Evolutionary conservation across 2,797 vertebrate genomes (phyloP).

Genomic region (Cheirogaleus major): DNA sequence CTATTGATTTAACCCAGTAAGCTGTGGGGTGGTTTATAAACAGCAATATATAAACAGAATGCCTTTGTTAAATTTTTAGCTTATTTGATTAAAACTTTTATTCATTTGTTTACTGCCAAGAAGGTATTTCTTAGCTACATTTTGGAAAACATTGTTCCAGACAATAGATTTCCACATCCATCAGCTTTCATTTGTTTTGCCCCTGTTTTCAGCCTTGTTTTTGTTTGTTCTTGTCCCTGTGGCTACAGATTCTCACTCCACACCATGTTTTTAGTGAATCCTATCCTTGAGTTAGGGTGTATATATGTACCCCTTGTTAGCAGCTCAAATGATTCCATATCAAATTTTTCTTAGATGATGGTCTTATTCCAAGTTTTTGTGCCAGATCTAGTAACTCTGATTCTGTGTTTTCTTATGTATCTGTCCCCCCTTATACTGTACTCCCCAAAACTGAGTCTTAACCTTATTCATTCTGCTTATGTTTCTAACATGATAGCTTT

Average conservation of each 20-base stretch:
- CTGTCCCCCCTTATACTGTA: not conserved
- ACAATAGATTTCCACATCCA: not conserved
- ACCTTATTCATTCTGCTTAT: not conserved
- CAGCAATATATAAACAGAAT: not conserved
- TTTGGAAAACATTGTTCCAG: constrained; percentile 1
- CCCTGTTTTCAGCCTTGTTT: not conserved
- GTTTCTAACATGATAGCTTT: not conserved
- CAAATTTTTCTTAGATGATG: not conserved
- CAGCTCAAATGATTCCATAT: not conserved
- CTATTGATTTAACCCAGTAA: not conserved
- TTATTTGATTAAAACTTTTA: not conserved
- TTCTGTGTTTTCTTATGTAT: not conserved
- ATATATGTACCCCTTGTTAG: not conserved
- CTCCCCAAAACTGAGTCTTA: not conserved
- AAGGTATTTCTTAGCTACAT: not conserved
- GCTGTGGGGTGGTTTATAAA: not conserved
- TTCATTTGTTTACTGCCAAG: not conserved
- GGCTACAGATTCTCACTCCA: not conserved
- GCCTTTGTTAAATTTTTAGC: not conserved
- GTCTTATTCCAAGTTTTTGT: not conserved
- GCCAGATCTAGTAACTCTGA: not conserved
- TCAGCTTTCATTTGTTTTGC: not conserved
- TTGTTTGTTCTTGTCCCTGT: not conserved
- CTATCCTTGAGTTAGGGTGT: not conserved
- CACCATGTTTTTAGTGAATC: not conserved